Evolutionary conservation across 23 tunicate species (phyloP).

Genomic region (Aplidium turbinatum): DNA sequence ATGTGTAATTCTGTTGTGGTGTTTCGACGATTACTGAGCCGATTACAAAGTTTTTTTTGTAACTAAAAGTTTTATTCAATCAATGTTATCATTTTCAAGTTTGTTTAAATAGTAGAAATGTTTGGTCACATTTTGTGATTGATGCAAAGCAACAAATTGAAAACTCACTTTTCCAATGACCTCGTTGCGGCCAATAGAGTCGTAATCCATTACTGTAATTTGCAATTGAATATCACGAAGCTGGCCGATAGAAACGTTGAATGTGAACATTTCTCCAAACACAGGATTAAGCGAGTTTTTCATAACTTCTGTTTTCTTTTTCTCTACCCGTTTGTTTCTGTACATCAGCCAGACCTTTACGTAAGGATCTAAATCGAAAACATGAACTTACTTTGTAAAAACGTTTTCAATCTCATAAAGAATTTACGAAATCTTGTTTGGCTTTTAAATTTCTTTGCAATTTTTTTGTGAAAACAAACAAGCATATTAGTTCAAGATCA

Average conservation of each 20-base stretch:
- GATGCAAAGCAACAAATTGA: too few species aligned
- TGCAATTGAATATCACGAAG: constrained; percentile 63
- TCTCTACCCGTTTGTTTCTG: constrained; percentile 52
- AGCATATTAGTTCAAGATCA: too few species aligned
- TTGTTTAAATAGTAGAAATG: too few species aligned
- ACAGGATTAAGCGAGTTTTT: constrained; percentile 68
- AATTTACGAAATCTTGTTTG: too few species aligned
- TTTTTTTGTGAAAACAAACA: too few species aligned
- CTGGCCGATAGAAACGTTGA: constrained; percentile 47
- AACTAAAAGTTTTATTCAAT: too few species aligned
- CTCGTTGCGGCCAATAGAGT: constrained; percentile 68
- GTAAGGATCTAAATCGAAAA: constrained; percentile 58
- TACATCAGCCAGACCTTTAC: constrained; percentile 61
- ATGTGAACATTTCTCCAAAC: constrained; percentile 54
- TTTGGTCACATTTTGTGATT: too few species aligned
- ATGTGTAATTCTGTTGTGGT: too few species aligned
- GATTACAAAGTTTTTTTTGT: too few species aligned
- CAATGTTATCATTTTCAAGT: too few species aligned
- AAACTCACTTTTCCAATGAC: constrained; percentile 63
- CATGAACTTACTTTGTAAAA: not conserved
- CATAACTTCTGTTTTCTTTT: constrained; percentile 63
- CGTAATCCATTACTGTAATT: constrained; percentile 77
- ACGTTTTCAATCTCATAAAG: not conserved
- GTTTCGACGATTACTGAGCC: too few species aligned
- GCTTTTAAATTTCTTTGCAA: too few species aligned